Conservation (phyloP, 2,113 vertebrate genomes). For the Epinephelus cyanopodus region DNA sequence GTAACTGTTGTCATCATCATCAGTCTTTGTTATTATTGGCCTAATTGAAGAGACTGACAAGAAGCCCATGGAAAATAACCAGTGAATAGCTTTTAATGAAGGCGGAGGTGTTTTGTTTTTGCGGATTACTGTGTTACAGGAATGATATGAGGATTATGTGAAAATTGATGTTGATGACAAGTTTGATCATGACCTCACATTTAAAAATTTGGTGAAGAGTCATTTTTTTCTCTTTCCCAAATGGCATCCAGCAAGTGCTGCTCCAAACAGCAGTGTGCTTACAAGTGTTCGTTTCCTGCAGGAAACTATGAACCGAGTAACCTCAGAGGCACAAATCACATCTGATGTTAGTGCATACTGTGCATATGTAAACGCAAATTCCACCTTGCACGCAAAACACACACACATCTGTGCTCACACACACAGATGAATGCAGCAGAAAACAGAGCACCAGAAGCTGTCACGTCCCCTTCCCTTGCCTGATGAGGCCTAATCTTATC, state of each 20-base stretch:
- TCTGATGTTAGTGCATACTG: background rate
- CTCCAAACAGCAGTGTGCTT: background rate
- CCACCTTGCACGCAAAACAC: background rate
- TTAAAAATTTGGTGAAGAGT: slow-evolving; percentile 20
- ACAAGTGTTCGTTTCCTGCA: background rate
- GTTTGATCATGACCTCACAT: slow-evolving; percentile 37
- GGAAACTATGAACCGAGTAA: background rate
- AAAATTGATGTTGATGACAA: slow-evolving; percentile 30
- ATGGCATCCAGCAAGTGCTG: background rate
- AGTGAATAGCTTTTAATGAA: slow-evolving; percentile 63
- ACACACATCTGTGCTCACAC: slow-evolving; percentile 10
- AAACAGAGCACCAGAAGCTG: slow-evolving; percentile 33
- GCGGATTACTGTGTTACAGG: slow-evolving; percentile 35
- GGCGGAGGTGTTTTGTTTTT: slow-evolving; percentile 58
- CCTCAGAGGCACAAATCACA: background rate
- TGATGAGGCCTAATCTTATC: slow-evolving; percentile 70
- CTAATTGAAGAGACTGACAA: slow-evolving; percentile 65
- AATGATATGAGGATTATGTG: slow-evolving; percentile 30
- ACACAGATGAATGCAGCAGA: slow-evolving; percentile 16
- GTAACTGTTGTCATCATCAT: slow-evolving; percentile 48
- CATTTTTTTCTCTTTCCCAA: slow-evolving; percentile 7
- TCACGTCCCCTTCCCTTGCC: slow-evolving; percentile 18
- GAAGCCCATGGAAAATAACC: slow-evolving; percentile 52
- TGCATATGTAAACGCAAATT: background rate
- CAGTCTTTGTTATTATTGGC: slow-evolving; percentile 70